A percentile compares a stretch with the other conserved stretches of the same genome.
Conservation (phyloP, 2,888 invertebrate genomes). For the Synergus itoensis region DNA sequence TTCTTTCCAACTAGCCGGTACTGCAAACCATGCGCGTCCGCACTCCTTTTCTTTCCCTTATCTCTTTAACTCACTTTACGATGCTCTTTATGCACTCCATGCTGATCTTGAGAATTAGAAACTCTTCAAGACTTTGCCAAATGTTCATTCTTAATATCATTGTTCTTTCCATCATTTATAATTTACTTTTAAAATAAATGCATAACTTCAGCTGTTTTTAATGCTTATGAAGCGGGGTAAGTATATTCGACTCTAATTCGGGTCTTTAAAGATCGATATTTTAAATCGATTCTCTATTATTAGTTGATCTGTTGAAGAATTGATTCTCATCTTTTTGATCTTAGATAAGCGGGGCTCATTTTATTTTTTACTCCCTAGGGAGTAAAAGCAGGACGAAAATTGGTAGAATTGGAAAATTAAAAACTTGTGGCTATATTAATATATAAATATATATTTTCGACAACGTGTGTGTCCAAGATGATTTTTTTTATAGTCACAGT, state of each 20-base stretch:
- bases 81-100: background rate
- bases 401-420: background rate
- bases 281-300: background rate
- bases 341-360: too few relatives aligned
- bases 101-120: too few relatives aligned
- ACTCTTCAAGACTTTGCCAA: too few relatives aligned
- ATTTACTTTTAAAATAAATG: too few relatives aligned
- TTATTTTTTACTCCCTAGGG: too few relatives aligned
- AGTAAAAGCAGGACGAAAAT: background rate
- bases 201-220: too few relatives aligned
- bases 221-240: too few relatives aligned
- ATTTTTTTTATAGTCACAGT: background rate
- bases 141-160: too few relatives aligned
- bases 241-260: too few relatives aligned
- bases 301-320: background rate
- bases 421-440: background rate
- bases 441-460: background rate
- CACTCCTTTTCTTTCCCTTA: slow-evolving; percentile 12
- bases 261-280: too few relatives aligned
- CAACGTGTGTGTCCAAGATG: background rate
- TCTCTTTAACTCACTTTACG: background rate
- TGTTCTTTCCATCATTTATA: too few relatives aligned
- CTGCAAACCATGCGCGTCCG: background rate
- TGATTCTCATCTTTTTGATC: background rate
- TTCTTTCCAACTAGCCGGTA: slow-evolving; percentile 1